phyloP scores from a whole-genome alignment of 1,140 invertebrate species.

The Monomorium pharaonis region DNA sequence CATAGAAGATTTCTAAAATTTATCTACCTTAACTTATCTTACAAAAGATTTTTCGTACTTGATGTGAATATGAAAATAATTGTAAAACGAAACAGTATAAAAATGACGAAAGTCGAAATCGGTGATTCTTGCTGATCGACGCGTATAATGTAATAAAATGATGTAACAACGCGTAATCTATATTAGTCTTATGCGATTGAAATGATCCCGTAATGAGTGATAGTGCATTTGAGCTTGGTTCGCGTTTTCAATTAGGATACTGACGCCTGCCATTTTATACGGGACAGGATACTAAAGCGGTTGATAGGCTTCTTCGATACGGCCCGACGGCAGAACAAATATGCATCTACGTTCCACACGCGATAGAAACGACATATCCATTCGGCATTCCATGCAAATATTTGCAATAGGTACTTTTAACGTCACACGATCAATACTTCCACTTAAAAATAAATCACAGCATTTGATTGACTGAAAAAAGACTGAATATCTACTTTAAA shows the following conservation, averaged over 20 bases:
- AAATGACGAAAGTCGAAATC: background rate
- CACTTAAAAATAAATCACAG: background rate
- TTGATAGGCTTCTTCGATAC: slow-evolving; percentile 45
- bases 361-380: background rate
- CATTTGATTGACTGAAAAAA: background rate
- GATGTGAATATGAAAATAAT: background rate
- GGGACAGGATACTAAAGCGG: slow-evolving; percentile 49
- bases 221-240: background rate
- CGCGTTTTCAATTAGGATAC: slow-evolving; percentile 23
- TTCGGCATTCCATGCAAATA: background rate
- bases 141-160: background rate
- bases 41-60: background rate
- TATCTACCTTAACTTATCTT: background rate
- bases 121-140: background rate
- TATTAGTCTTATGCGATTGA: background rate
- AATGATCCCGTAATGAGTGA: slow-evolving; percentile 1
- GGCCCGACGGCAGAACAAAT: slow-evolving; percentile 8
- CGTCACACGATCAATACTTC: background rate
- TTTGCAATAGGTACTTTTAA: slow-evolving; percentile 6
- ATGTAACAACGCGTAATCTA: background rate
- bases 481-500: background rate
- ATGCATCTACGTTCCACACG: background rate
- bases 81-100: background rate
- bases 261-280: background rate
- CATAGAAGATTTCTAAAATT: background rate